Evolutionary conservation across 2,797 vertebrate genomes (phyloP).

Genomic region (Heterohyrax brucei): DNA sequence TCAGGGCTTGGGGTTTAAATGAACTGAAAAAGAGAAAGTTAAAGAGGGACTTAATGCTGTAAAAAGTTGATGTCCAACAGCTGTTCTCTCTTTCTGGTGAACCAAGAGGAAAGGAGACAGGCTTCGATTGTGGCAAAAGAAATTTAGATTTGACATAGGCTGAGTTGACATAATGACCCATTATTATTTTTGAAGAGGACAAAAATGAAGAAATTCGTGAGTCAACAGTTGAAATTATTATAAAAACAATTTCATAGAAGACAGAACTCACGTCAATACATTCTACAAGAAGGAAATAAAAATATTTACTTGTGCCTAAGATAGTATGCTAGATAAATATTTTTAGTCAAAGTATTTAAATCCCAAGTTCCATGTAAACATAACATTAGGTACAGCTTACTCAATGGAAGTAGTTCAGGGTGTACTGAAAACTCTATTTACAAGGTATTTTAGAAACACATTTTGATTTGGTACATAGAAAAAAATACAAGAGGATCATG

Average conservation of each 20-base stretch:
- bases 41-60: conserved; percentile 23
- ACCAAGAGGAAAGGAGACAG: conserved; percentile 46
- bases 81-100: conserved; percentile 52
- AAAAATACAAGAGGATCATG: not conserved
- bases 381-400: not conserved
- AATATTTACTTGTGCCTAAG: conserved; percentile 46
- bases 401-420: not conserved
- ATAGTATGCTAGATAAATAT: conserved; percentile 57
- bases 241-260: conserved; percentile 58
- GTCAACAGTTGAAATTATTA: not conserved
- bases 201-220: conserved; percentile 12
- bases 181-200: not conserved
- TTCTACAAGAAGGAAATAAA: conserved; percentile 55
- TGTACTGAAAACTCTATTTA: conserved; percentile 10
- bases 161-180: conserved; percentile 31
- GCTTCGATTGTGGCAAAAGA: conserved; percentile 56
- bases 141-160: conserved; percentile 59
- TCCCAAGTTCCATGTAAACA: conserved; percentile 48
- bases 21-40: conserved; percentile 64
- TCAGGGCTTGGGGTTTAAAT: conserved; percentile 1
- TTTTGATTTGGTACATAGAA: not conserved
- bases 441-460: not conserved
- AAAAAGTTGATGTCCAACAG: conserved; percentile 51
- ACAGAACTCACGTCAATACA: not conserved
- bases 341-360: conserved; percentile 57